phyloP scores from a whole-genome alignment of 2,888 invertebrate genomes.

The Dolichomitus sp. region DNA sequence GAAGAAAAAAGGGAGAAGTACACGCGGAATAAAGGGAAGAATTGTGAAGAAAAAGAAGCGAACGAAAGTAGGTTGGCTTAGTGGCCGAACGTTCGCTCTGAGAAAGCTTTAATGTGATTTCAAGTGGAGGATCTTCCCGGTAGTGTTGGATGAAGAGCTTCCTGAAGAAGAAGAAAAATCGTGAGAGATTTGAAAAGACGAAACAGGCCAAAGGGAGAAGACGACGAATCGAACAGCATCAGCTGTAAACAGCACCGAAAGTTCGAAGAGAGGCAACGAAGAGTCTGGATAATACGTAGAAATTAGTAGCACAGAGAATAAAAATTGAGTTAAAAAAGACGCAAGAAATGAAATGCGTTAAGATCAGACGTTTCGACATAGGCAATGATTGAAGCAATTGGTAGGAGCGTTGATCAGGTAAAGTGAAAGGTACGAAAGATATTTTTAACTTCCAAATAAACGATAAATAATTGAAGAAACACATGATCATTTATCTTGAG shows the following conservation, averaged over 20 bases:
- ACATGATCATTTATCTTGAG: not conserved
- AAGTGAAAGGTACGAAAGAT: not conserved
- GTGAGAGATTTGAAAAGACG: not conserved
- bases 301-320: not conserved
- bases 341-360: not conserved
- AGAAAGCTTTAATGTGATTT: conserved; percentile 61
- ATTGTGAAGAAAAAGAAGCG: not conserved
- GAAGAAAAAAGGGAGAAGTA: conserved; percentile 19
- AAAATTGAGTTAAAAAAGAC: not conserved
- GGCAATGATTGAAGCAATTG: conserved; percentile 56
- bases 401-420: not conserved
- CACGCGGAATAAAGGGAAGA: conserved; percentile 9
- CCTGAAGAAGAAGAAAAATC: conserved; percentile 35
- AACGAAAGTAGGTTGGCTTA: conserved; percentile 28
- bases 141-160: conserved; percentile 44
- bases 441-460: conserved; percentile 26
- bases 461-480: not conserved
- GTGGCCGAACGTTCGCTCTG: conserved; percentile 43
- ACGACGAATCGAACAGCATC: not conserved
- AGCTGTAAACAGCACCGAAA: not conserved
- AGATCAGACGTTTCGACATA: not conserved
- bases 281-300: not conserved
- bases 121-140: conserved; percentile 56
- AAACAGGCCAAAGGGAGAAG: not conserved
- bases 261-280: not conserved